phyloP scores from a whole-genome alignment of 2,888 invertebrate genomes.

The Lypha dubia region DNA sequence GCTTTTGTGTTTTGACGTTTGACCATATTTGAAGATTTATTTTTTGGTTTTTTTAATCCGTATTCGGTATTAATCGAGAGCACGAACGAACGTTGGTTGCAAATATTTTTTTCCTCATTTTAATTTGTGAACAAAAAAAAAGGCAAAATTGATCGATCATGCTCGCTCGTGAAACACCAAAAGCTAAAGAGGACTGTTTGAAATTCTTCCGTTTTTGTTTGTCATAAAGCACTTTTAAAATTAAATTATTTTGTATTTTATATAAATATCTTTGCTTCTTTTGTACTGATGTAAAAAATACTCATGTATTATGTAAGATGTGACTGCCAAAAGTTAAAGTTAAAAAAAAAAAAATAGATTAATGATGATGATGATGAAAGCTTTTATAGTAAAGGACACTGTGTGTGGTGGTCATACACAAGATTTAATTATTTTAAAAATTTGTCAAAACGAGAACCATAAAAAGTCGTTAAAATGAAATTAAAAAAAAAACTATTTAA shows the following conservation, averaged over 20 bases:
- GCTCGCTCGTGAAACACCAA: conserved; percentile 8
- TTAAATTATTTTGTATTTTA: not conserved
- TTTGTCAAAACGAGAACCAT: not conserved
- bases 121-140: not conserved
- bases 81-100: not conserved
- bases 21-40: conserved; percentile 48
- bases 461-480: not conserved
- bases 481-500: too few relatives aligned
- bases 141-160: not conserved
- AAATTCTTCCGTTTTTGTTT: conserved; percentile 29
- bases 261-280: not conserved
- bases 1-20: conserved; percentile 29
- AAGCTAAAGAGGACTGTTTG: conserved; percentile 5
- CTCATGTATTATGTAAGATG: conserved; percentile 18
- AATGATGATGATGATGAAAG: not conserved
- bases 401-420: not conserved
- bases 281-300: not conserved
- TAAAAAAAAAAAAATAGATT: not conserved
- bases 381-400: conserved; percentile 14
- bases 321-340: conserved; percentile 21
- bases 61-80: conserved; percentile 22
- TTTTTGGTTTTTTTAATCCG: conserved; percentile 8
- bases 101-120: too few relatives aligned
- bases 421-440: not conserved
- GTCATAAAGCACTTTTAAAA: conserved; percentile 41